Evolutionary conservation across 2,888 invertebrate species (phyloP), one percentile per base, ranked within the genome.

Genomic region (Lapara coniferarum): DNA sequence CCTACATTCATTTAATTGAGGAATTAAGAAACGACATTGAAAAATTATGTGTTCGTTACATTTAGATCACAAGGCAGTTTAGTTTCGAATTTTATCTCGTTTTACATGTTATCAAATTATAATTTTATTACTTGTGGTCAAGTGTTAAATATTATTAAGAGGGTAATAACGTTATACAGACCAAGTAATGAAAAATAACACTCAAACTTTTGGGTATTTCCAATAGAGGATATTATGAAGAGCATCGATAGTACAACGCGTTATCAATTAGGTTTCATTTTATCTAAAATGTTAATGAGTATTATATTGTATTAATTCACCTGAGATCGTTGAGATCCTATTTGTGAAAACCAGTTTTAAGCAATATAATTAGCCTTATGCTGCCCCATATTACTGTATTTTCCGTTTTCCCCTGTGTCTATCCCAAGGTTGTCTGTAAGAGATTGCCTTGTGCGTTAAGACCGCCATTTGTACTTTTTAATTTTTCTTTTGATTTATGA

Each of bases 221-320:
- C 56, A 51, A 49, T 66, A 16, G 57, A 66, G 67, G n/a, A n/a
- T n/a, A 56, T 56, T 67, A 67, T 56, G 46, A 67, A 30, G 30
- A 37, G 44, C 44, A 67, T 56, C 25, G 67, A 67, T 67, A 16
- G 37, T 37, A 44, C 16, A 44, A 19, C n/a, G 14, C 46, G 56
- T 56, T 67, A 67, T 67, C 67, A 56, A 53, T 37, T 53, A n/a
- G 53, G 67, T 1, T 46, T 56, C 56, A 56, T 55, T 67, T 67
- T 67, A 67, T 67, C 67, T 14, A 37, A 19, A 67, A 56, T 56
- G 56, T 67, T 56, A 67, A 67, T 67, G 56, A 44, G 67, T 53
- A 56, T 46, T 67, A 56, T 56, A 67, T 67, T 46, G 56, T 52
- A 58, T 59, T 59, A 52, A 68, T 52, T 67, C 46, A 19, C 46